Evolutionary conservation across 2,113 vertebrate genomes (phyloP).

Genomic region (Sterrhoptilus dennistouni): DNA sequence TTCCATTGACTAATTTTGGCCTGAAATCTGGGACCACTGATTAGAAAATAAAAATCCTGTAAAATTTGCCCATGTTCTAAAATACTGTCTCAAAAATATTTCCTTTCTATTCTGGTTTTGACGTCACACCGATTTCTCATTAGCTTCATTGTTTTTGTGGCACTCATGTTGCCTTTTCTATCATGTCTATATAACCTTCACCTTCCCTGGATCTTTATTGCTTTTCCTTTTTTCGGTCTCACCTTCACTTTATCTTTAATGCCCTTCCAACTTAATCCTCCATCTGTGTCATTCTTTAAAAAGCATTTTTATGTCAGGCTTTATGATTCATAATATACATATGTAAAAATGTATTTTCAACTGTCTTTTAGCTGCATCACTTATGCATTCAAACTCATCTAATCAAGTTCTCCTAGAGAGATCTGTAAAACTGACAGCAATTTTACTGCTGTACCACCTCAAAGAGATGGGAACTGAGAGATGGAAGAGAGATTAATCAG

Average conservation of each 20-base stretch:
- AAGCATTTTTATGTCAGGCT: neutral
- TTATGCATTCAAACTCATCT: neutral
- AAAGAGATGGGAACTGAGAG: neutral
- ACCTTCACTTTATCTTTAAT: neutral
- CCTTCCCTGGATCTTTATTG: neutral
- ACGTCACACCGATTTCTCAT: neutral
- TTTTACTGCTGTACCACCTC: neutral
- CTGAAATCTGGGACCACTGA: neutral
- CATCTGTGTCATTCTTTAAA: neutral
- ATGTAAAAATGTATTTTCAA: slow-evolving; percentile 12
- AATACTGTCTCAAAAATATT: neutral
- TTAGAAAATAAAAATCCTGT: neutral
- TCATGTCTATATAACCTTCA: neutral
- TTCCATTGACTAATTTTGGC: neutral
- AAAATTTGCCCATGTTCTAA: neutral
- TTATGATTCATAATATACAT: neutral
- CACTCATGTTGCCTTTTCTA: neutral
- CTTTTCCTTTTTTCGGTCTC: neutral
- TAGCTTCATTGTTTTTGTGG: neutral
- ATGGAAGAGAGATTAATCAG: slow-evolving; percentile 3
- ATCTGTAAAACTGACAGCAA: neutral
- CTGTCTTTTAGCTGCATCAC: neutral
- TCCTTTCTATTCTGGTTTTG: neutral
- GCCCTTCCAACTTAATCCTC: neutral
- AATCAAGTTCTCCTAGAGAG: neutral